Evolutionary conservation across 2,797 vertebrate genomes (phyloP).

Genomic region (Rhabdophis nuchalis): DNA sequence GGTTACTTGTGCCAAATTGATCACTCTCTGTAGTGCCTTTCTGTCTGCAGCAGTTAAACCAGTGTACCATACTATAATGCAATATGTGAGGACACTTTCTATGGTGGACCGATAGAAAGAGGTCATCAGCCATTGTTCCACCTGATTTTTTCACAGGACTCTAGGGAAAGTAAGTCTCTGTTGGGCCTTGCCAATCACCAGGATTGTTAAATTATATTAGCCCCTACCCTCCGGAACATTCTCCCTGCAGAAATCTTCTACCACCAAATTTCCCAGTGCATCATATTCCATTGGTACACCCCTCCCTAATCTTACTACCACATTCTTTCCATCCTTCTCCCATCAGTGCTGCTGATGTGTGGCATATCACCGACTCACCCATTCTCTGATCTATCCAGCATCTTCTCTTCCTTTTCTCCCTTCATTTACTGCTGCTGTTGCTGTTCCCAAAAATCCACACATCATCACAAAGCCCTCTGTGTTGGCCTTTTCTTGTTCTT

Average conservation of each 20-base stretch:
- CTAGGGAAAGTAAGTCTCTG: too few relatives aligned
- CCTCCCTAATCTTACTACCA: background rate
- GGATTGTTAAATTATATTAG: too few relatives aligned
- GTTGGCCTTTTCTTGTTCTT: background rate
- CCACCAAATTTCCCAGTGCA: background rate
- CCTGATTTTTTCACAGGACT: too few relatives aligned
- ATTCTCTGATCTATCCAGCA: background rate
- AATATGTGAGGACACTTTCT: too few relatives aligned
- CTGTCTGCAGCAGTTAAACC: too few relatives aligned
- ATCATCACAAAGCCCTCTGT: background rate
- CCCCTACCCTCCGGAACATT: background rate
- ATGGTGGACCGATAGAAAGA: too few relatives aligned
- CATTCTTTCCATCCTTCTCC: background rate
- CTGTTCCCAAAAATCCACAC: background rate
- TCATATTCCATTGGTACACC: background rate
- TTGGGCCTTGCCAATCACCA: too few relatives aligned
- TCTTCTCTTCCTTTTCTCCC: background rate
- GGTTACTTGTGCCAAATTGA: too few relatives aligned
- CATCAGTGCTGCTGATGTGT: background rate
- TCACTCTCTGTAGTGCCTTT: too few relatives aligned
- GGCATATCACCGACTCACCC: background rate
- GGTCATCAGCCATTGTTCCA: too few relatives aligned
- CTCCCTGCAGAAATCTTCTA: background rate
- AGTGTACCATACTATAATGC: too few relatives aligned
- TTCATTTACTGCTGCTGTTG: background rate